Conservation (phyloP, 2,888 invertebrate genomes). For the Oscheius sp. region DNA sequence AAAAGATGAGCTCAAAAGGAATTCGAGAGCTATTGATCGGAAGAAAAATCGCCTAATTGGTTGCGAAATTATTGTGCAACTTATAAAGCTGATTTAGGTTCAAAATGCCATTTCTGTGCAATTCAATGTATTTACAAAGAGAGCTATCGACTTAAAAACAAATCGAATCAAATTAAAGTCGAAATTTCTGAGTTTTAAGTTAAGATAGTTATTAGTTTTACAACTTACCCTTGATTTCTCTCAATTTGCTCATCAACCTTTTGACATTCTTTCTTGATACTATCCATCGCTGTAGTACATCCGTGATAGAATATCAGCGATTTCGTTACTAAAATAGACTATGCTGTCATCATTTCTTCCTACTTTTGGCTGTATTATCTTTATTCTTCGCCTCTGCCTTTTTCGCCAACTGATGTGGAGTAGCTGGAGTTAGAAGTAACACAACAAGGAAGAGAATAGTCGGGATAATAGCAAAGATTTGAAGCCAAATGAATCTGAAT, state of each 20-base stretch:
- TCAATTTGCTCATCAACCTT: slow-evolving; percentile 15
- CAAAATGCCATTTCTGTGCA: no score
- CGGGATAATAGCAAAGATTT: slow-evolving; percentile 49
- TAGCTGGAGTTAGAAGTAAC: slow-evolving; percentile 55
- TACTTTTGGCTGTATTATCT: neutral
- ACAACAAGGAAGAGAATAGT: slow-evolving; percentile 54
- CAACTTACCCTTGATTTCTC: neutral
- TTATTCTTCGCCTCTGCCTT: slow-evolving; percentile 10
- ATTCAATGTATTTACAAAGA: no score
- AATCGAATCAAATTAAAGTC: neutral
- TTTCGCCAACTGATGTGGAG: slow-evolving; percentile 51
- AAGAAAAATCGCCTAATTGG: no score
- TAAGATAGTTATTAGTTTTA: neutral
- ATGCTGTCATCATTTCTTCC: neutral
- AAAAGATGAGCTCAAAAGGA: no score
- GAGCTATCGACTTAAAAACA: neutral
- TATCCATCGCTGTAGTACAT: slow-evolving; percentile 13
- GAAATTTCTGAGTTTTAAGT: neutral
- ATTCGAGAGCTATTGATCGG: no score
- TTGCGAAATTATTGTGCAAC: no score
- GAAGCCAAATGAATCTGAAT: slow-evolving; percentile 41
- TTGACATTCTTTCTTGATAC: slow-evolving; percentile 21
- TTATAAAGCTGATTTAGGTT: no score
- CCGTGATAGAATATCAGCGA: slow-evolving; percentile 50
- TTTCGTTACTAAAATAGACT: slow-evolving; percentile 35